Evolutionary conservation across 2,888 invertebrate genomes (phyloP).

Genomic region (Hirudinaria manillensis): DNA sequence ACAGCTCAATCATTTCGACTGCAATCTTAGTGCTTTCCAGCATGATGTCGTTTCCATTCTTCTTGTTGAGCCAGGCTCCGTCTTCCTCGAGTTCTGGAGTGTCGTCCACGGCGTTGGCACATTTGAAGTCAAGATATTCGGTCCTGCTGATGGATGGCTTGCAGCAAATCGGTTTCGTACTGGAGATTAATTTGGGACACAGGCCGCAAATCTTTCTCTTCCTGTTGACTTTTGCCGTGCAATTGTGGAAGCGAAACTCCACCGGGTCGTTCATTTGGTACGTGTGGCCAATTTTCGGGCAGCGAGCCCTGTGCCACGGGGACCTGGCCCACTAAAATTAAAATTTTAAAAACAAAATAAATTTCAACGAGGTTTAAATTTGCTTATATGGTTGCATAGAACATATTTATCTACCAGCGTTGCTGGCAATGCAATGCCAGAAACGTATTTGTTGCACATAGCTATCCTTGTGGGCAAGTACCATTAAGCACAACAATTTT

Average conservation of each 20-base stretch:
- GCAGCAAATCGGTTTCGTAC: slow-evolving; percentile 22
- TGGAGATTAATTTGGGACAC: slow-evolving; percentile 13
- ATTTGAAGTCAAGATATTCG: neutral
- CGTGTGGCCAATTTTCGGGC: slow-evolving; percentile 28
- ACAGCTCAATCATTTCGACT: neutral
- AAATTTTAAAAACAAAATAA: neutral
- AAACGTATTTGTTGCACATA: neutral
- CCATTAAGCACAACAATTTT: too few species aligned
- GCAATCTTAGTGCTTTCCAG: neutral
- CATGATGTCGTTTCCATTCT: neutral
- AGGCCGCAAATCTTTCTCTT: slow-evolving; percentile 31
- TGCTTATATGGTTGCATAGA: neutral
- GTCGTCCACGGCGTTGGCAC: neutral
- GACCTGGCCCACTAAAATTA: slow-evolving; percentile 21
- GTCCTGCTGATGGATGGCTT: neutral
- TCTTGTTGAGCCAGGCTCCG: neutral
- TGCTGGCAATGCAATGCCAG: neutral
- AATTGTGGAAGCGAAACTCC: slow-evolving; percentile 26
- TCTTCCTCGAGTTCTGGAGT: neutral
- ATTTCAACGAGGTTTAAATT: neutral
- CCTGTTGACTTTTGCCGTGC: slow-evolving; percentile 3
- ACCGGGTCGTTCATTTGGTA: slow-evolving; percentile 23
- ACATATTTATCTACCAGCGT: neutral
- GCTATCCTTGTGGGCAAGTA: neutral
- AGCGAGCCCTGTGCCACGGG: slow-evolving; percentile 6